Conservation (phyloP, 2,797 vertebrate genomes). For the Percopsis omiscomaycus region DNA sequence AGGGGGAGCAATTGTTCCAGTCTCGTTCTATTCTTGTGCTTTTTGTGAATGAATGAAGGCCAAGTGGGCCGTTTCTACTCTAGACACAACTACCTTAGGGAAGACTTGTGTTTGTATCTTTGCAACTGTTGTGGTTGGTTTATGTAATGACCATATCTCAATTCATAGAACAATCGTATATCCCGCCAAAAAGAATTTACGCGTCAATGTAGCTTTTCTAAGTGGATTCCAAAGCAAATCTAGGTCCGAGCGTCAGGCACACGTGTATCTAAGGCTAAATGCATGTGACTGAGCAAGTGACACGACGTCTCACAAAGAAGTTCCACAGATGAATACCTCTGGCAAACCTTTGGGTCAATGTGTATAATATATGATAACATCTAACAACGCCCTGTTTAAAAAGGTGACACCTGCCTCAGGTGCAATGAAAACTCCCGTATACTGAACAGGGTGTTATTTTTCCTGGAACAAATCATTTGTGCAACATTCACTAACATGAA, state of each 20-base stretch:
- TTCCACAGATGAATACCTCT: neutral
- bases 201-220: too few relatives aligned
- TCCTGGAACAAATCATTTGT: neutral
- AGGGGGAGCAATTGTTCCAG: conserved; percentile 36
- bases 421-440: neutral
- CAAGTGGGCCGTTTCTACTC: too few relatives aligned
- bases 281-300: neutral
- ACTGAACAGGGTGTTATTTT: neutral
- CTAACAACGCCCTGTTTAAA: neutral
- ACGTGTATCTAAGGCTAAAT: neutral
- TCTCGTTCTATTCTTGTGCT: neutral
- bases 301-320: too few relatives aligned
- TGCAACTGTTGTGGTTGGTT: too few relatives aligned
- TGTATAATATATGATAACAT: neutral
- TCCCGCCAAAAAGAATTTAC: too few relatives aligned
- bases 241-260: neutral
- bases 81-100: neutral
- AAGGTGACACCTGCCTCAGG: conserved; percentile 23
- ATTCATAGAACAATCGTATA: too few relatives aligned
- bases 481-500: neutral
- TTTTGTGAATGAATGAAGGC: conserved; percentile 32
- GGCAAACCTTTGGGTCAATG: too few relatives aligned
- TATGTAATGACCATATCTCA: too few relatives aligned
- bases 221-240: neutral
- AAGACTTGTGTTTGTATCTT: too few relatives aligned